Base-by-base conservation (phyloP, 2,113 vertebrate species). In the Vimba vimba region DNA sequence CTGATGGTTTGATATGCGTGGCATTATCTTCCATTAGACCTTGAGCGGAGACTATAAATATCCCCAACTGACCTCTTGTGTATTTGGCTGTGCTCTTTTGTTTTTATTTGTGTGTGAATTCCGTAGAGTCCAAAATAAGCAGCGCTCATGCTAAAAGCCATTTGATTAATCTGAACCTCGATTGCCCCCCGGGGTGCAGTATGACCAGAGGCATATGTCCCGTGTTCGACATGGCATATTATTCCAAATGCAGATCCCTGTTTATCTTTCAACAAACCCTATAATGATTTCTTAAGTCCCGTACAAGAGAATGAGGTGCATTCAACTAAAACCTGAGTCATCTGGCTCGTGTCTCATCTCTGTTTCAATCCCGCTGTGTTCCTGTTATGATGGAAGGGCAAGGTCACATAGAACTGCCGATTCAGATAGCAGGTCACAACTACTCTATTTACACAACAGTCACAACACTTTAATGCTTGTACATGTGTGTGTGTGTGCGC, bases 321-420 rank as follows among this genome's bases (percentile, higher is more conserved):
- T 91, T 83, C 85, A 85, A 87, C 39, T 75, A 78, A 85, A 88
- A 17, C 81, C 86, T 92, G 89, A 93, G 91, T 94, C 93, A 92
- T 93, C 87, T 88, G 43, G 80, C 83, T 36, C 74, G 73, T 87
- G 83, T 86, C 89, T 89, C 15, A 30, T 47, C 27, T 87, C 86
- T 17, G 74, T 85, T 89, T 87, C 87, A 30, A 83, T 85, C 87
- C 89, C 84, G 79, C 89, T 91, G 88, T 81, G 89, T 88, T 89
- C 73, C 47, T 68, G 79, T 66, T 80, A 76, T 83, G 84, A 86
- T 86, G 89, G 91, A 94, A 93, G 92, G 89, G 92, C 90, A 92
- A 74, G 84, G 79, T 87, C 73, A 82, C 64, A 86, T 23, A 73
- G 55, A 21, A 39, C 62, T 33, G 36, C 79, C 43, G 59, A 15